Evolutionary conservation across 2,888 invertebrate species (phyloP).

Genomic region (Atrina japonica): DNA sequence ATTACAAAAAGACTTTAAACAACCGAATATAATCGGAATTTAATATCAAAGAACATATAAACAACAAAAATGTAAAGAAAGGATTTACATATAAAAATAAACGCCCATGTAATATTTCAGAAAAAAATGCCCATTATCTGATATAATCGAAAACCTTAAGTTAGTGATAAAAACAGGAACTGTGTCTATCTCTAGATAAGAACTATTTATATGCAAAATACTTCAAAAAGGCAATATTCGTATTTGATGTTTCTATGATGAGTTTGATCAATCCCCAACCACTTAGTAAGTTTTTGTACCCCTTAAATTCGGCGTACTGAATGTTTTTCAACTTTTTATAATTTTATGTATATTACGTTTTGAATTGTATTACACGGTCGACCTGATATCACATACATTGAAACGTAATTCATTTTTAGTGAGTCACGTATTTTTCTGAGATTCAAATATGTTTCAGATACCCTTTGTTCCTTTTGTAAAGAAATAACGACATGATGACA

Average conservation of each 20-base stretch:
- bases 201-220: neutral
- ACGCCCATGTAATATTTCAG: no score
- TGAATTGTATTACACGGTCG: neutral
- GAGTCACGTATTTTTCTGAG: constrained; percentile 6
- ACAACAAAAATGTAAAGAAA: no score
- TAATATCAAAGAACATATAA: no score
- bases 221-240: constrained; percentile 27
- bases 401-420: constrained; percentile 5
- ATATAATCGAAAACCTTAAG: no score
- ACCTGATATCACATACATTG: neutral
- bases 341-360: constrained; percentile 3
- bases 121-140: no score
- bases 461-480: neutral
- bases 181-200: no score
- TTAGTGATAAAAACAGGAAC: no score
- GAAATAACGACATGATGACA: constrained; percentile 3
- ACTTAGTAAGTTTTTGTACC: constrained; percentile 34
- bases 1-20: no score
- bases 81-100: no score
- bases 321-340: constrained; percentile 6
- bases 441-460: constrained; percentile 3
- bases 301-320: constrained; percentile 34
- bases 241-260: constrained; percentile 27
- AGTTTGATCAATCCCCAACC: constrained; percentile 26
- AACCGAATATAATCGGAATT: no score